A percentile compares a stretch with the other conserved stretches of the same genome.
phyloP scores from a whole-genome alignment of 2,113 vertebrate species.

The Myiagra hebetior region DNA sequence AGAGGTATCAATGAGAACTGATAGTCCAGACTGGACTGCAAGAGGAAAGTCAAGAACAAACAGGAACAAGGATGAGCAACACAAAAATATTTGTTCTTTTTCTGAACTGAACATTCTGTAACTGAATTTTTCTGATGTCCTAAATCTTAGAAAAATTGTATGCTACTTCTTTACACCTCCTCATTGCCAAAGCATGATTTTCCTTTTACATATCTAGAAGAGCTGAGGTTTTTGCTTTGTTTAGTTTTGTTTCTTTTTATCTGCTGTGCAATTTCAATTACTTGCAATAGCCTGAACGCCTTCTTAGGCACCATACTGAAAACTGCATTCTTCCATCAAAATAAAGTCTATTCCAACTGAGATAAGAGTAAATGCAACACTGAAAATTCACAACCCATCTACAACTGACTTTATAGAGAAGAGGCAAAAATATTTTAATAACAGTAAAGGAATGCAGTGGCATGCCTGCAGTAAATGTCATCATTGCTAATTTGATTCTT shows the following conservation, averaged over 20 bases:
- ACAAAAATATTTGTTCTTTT: not conserved
- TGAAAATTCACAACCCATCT: not conserved
- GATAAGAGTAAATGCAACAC: not conserved
- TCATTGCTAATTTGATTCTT: not conserved
- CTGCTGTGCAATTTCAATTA: not conserved
- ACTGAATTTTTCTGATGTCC: not conserved
- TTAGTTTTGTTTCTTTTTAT: not conserved
- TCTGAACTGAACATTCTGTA: not conserved
- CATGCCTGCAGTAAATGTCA: not conserved
- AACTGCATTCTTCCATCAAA: not conserved
- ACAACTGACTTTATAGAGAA: not conserved
- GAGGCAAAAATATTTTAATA: not conserved
- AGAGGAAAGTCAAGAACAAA: not conserved
- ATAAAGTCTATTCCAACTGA: not conserved
- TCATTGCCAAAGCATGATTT: not conserved
- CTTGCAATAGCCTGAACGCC: not conserved
- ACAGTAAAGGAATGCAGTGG: not conserved
- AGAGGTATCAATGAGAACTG: not conserved
- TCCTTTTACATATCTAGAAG: not conserved
- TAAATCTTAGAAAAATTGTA: not conserved
- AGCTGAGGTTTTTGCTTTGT: not conserved
- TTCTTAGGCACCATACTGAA: not conserved
- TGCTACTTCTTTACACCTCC: not conserved
- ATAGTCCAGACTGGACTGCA: not conserved
- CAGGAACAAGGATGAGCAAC: not conserved